Evolutionary conservation across 1,140 invertebrate species (phyloP), one percentile per base, ranked within the genome.

Genomic region (Zelostemma sp.): DNA sequence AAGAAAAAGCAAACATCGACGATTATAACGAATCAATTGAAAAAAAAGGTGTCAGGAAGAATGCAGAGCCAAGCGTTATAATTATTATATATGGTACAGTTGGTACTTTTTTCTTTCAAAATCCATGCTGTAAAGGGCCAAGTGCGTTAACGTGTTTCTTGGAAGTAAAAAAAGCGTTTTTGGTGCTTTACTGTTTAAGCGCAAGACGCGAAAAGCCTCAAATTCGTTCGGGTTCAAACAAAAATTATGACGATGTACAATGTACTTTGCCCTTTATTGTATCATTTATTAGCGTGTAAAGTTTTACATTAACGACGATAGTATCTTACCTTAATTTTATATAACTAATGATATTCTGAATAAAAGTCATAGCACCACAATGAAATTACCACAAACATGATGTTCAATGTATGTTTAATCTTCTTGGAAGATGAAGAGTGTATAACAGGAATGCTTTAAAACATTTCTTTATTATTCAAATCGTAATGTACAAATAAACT

Each of bases 361-460:
- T 74, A 77, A 77, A 69, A 72, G 65, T 78, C 61, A 76, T 80
- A 80, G 77, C 77, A 78, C 78, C 75, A 66, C 72, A 76, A 51
- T 72, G 59, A 73, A 74, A 71, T 80, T 78, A 78, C 66, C 76
- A 76, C 73, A 72, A 70, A 66, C 75, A 78, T 72, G 76, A 78
- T 78, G 73, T 78, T 79, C 75, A 79, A 78, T 79, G 76, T 79
- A 79, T 74, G 74, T 73, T 75, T 71, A 64, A 74, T 78, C 68
- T 77, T 79, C 68, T 77, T 59, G 67, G 58, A 69, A 50, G 65
- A 63, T 64, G 67, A 78, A 78, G 73, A 78, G 66, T 75, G 74
- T 77, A 74, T 75, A 61, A 73, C 25, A n/a, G 25, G 25, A 28
- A 4, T 28, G 3, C 25, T 28, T 3, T 28, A 8, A 28, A 28